Conservation (phyloP, 2,797 vertebrate genomes). For the Pachyuromys duprasi region DNA sequence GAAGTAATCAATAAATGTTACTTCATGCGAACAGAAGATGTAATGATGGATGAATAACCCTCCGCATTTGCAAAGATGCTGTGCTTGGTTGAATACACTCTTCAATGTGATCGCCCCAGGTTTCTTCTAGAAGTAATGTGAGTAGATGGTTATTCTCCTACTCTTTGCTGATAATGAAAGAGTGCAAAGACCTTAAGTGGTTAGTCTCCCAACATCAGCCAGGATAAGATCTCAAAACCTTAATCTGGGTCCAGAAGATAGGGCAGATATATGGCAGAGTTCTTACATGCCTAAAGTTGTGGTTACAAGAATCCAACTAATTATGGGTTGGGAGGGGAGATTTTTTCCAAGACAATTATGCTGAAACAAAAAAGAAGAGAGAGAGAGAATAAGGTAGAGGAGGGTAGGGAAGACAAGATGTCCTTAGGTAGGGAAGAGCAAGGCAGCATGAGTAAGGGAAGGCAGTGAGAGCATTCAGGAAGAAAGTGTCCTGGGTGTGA, state of each 20-base stretch:
- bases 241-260: background rate
- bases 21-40: background rate
- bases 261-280: background rate
- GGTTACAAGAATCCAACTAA: background rate
- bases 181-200: background rate
- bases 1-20: background rate
- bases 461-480: background rate
- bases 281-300: background rate
- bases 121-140: conserved; percentile 2
- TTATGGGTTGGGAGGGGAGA: background rate
- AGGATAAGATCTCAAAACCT: background rate
- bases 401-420: background rate
- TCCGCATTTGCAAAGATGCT: background rate
- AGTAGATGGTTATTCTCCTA: background rate
- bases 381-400: background rate
- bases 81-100: background rate
- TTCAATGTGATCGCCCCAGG: background rate
- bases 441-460: background rate
- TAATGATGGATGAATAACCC: background rate
- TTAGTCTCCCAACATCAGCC: background rate
- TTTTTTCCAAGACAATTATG: background rate
- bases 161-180: background rate
- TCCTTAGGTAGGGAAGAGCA: background rate
- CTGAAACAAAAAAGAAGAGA: background rate
- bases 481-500: background rate